Evolutionary conservation across 1,140 invertebrate species (phyloP).

Genomic region (Drosophila cardini): DNA sequence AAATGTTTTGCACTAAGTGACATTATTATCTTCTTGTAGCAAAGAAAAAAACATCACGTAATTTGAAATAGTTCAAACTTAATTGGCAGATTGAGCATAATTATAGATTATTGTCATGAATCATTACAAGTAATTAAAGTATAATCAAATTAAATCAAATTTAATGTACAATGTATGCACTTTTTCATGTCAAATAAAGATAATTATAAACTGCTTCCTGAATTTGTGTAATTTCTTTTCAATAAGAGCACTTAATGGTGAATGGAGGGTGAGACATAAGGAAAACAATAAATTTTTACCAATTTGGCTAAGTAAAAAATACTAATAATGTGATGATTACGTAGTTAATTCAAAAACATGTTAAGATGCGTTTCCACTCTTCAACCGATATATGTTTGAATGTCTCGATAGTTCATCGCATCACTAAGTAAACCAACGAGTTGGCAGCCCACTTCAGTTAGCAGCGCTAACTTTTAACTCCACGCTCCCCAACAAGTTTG

Average conservation of each 20-base stretch:
- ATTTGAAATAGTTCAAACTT: slow-evolving; percentile 9
- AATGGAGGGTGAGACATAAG: too few relatives aligned
- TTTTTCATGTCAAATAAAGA: background rate
- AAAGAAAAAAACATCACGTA: background rate
- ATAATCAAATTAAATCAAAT: background rate
- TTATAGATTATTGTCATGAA: slow-evolving; percentile 2
- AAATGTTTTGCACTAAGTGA: slow-evolving; percentile 7
- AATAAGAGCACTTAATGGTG: background rate
- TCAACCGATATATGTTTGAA: too few relatives aligned
- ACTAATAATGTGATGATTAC: too few relatives aligned
- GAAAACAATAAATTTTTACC: too few relatives aligned
- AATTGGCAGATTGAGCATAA: slow-evolving; percentile 3
- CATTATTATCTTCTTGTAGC: slow-evolving; percentile 11
- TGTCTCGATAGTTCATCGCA: too few relatives aligned
- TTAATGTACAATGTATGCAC: background rate
- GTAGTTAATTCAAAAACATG: too few relatives aligned
- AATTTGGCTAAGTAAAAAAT: too few relatives aligned
- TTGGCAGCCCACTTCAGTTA: too few relatives aligned
- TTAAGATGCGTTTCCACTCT: too few relatives aligned
- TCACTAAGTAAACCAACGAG: too few relatives aligned
- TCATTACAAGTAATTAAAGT: slow-evolving; percentile 8
- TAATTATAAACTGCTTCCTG: background rate
- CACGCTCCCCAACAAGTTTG: too few relatives aligned
- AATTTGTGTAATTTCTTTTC: background rate
- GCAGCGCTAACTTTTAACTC: too few relatives aligned